Evolutionary conservation across 2,797 vertebrate species (phyloP).

Genomic region (Lagocephalus sceleratus): DNA sequence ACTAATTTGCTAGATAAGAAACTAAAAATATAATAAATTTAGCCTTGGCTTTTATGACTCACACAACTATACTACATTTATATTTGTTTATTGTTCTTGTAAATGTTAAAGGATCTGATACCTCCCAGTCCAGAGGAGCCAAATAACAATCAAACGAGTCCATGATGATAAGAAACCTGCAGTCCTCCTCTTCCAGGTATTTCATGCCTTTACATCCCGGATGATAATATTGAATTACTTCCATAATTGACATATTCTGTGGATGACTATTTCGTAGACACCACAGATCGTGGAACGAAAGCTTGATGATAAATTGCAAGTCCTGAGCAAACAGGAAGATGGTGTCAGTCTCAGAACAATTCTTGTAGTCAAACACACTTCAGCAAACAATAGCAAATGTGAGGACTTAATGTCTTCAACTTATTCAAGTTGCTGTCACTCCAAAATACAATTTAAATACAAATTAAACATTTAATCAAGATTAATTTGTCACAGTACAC

Average conservation of each 20-base stretch:
- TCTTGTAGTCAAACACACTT: too few relatives aligned
- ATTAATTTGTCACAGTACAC: neutral
- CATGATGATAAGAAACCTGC: slow-evolving; percentile 65
- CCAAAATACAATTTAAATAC: too few relatives aligned
- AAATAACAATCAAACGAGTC: slow-evolving; percentile 69
- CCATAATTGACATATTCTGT: slow-evolving; percentile 47
- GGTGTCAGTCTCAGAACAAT: neutral
- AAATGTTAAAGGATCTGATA: slow-evolving; percentile 14
- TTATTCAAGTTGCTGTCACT: neutral
- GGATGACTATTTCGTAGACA: slow-evolving; percentile 16
- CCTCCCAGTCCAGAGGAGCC: slow-evolving; percentile 64
- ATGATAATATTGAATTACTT: slow-evolving; percentile 50
- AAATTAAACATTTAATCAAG: neutral
- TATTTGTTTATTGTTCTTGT: too few relatives aligned
- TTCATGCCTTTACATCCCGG: slow-evolving; percentile 35
- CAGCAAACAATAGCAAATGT: neutral
- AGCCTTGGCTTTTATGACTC: too few relatives aligned
- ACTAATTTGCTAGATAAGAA: too few relatives aligned
- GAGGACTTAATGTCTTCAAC: neutral
- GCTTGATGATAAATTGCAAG: slow-evolving; percentile 70
- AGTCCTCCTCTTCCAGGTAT: slow-evolving; percentile 51
- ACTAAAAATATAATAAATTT: too few relatives aligned
- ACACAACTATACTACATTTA: too few relatives aligned
- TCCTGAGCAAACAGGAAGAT: slow-evolving; percentile 47
- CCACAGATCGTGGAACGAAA: slow-evolving; percentile 59